Conservation (phyloP, 1,140 invertebrate genomes). For the Psilanteris sp. region DNA sequence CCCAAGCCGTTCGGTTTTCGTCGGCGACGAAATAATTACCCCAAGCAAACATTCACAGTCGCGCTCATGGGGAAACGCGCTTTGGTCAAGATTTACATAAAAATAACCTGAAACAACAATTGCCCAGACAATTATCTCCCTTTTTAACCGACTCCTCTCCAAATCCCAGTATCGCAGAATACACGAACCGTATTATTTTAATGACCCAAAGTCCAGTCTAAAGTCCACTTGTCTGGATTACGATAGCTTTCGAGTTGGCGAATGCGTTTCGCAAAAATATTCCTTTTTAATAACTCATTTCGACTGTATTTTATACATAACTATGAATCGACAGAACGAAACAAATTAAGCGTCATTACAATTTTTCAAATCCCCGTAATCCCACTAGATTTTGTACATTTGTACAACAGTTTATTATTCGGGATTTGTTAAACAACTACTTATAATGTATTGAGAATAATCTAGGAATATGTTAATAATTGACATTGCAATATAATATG, state of each 20-base stretch:
- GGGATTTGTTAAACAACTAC: not conserved
- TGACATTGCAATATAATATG: too few species aligned
- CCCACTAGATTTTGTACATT: conserved; percentile 1
- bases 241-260: conserved; percentile 52
- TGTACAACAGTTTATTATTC: not conserved
- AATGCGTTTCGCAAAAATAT: conserved; percentile 45
- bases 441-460: not conserved
- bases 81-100: conserved; percentile 78
- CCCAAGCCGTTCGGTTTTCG: conserved; percentile 61
- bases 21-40: conserved; percentile 74
- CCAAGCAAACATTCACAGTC: conserved; percentile 73
- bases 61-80: conserved; percentile 57
- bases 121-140: conserved; percentile 75
- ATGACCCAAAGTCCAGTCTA: conserved; percentile 68
- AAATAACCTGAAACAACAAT: conserved; percentile 77
- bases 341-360: conserved; percentile 46
- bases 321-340: conserved; percentile 18
- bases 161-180: conserved; percentile 58
- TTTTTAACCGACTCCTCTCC: conserved; percentile 57
- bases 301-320: conserved; percentile 20
- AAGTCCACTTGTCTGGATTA: conserved; percentile 62
- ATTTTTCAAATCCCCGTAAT: conserved; percentile 29
- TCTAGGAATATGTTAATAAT: not conserved
- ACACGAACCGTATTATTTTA: conserved; percentile 73
- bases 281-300: conserved; percentile 53